Evolutionary conservation across 2,888 invertebrate species (phyloP).

Genomic region (Hecatera dysodea): DNA sequence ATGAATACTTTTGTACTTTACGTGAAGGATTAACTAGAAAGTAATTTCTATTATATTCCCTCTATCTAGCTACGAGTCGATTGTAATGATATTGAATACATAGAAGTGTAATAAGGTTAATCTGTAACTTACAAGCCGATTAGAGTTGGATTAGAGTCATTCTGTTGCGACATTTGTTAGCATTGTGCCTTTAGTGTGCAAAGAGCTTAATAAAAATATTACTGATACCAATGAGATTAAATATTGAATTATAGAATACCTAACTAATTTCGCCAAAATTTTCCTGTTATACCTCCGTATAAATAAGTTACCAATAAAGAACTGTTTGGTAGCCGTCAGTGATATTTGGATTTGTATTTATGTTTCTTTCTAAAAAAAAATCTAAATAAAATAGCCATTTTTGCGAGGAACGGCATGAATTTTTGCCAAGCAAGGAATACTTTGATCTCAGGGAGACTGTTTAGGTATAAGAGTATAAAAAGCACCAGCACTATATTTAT

Average conservation of each 20-base stretch:
- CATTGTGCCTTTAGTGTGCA: slow-evolving; percentile 1
- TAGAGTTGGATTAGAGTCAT: slow-evolving; percentile 51
- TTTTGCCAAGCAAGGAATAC: too few species aligned
- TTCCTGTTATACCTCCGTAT: too few species aligned
- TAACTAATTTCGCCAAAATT: too few species aligned
- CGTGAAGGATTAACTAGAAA: not conserved
- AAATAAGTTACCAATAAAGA: too few species aligned
- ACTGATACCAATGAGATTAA: not conserved
- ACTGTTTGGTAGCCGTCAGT: too few species aligned
- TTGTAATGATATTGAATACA: slow-evolving; percentile 71
- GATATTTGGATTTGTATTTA: too few species aligned
- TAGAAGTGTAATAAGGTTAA: slow-evolving; percentile 67
- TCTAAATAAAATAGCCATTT: too few species aligned
- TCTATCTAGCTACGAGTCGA: slow-evolving; percentile 20
- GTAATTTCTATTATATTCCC: slow-evolving; percentile 23
- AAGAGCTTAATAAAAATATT: slow-evolving; percentile 9
- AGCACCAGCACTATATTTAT: too few species aligned
- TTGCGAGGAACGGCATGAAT: too few species aligned
- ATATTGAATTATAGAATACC: too few species aligned
- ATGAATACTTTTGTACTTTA: not conserved
- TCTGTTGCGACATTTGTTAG: slow-evolving; percentile 32
- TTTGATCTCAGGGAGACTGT: not conserved
- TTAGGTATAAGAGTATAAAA: not conserved
- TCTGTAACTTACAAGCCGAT: slow-evolving; percentile 61
- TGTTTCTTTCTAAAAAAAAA: too few species aligned